These are phyloP conservation scores for Takifugu ocellatus DNA, from an alignment of 2,797 vertebrate species.

Conservation along the genomic window DNA sequence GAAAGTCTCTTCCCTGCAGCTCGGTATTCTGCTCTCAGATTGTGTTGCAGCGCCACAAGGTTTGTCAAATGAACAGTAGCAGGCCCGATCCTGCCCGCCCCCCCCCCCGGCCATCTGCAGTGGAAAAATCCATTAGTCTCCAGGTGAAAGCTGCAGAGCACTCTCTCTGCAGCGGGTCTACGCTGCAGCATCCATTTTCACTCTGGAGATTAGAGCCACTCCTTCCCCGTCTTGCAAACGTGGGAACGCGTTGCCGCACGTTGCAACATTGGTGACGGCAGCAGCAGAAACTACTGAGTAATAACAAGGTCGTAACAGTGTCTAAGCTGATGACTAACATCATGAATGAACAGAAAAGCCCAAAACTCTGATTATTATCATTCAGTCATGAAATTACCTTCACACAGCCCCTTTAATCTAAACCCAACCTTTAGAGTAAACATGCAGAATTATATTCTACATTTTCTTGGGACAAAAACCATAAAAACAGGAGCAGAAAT, in stretches of 20 bases:
- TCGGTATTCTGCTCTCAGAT: conserved; percentile 22
- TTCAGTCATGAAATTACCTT: too few relatives aligned
- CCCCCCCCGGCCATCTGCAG: conserved; percentile 49
- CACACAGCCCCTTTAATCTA: too few relatives aligned
- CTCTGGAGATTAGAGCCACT: conserved; percentile 53
- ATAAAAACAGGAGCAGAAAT: neutral
- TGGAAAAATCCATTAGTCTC: conserved; percentile 60
- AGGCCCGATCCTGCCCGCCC: conserved; percentile 26
- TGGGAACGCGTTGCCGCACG: neutral
- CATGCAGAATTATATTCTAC: neutral
- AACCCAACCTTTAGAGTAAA: neutral
- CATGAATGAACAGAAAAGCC: too few relatives aligned
- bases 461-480: neutral
- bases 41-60: conserved; percentile 15
- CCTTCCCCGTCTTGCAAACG: neutral
- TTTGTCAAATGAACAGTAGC: conserved; percentile 52
- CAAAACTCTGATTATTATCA: too few relatives aligned
- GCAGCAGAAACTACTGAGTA: neutral
- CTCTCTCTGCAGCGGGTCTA: conserved; percentile 40
- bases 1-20: neutral
- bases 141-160: conserved; percentile 47
- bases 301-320: neutral
- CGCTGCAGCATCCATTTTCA: conserved; percentile 49
- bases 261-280: neutral
- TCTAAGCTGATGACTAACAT: too few relatives aligned